Conservation (phyloP, 2,888 invertebrate genomes). For the Tethea ocularis region DNA sequence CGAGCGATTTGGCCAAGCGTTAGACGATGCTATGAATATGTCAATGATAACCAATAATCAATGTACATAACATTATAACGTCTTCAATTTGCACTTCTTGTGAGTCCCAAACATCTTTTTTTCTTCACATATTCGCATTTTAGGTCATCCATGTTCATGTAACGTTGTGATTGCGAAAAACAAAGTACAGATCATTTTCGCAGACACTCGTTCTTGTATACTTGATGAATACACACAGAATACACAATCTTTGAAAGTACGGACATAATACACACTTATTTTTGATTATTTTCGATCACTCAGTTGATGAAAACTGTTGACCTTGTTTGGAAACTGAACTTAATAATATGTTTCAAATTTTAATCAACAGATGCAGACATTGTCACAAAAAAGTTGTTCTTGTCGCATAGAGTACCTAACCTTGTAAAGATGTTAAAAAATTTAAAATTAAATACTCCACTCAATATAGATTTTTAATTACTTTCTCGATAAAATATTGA, state of each 20-base stretch:
- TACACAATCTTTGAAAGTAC: slow-evolving; percentile 54
- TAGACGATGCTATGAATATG: slow-evolving; percentile 61
- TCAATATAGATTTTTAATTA: neutral
- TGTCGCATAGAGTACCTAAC: slow-evolving; percentile 56
- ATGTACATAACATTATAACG: slow-evolving; percentile 70
- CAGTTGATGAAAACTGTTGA: slow-evolving; percentile 83
- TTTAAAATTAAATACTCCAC: slow-evolving; percentile 8
- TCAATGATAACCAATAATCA: slow-evolving; percentile 67
- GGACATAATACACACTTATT: slow-evolving; percentile 70
- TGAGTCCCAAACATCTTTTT: slow-evolving; percentile 80
- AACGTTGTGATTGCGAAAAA: slow-evolving; percentile 84
- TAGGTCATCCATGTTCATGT: slow-evolving; percentile 85
- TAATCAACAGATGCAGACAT: slow-evolving; percentile 75
- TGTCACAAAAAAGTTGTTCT: slow-evolving; percentile 77
- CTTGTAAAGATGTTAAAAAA: slow-evolving; percentile 47
- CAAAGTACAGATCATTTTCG: slow-evolving; percentile 82
- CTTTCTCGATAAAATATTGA: neutral
- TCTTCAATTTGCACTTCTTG: slow-evolving; percentile 73
- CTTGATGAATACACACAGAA: slow-evolving; percentile 60
- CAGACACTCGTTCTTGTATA: slow-evolving; percentile 73
- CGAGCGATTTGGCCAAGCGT: slow-evolving; percentile 68
- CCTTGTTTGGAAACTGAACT: slow-evolving; percentile 81
- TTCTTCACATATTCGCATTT: slow-evolving; percentile 83
- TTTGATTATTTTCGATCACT: slow-evolving; percentile 78
- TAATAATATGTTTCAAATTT: slow-evolving; percentile 83